phyloP scores from a whole-genome alignment of 2,888 invertebrate genomes.

The Iphiclides podalirius region DNA sequence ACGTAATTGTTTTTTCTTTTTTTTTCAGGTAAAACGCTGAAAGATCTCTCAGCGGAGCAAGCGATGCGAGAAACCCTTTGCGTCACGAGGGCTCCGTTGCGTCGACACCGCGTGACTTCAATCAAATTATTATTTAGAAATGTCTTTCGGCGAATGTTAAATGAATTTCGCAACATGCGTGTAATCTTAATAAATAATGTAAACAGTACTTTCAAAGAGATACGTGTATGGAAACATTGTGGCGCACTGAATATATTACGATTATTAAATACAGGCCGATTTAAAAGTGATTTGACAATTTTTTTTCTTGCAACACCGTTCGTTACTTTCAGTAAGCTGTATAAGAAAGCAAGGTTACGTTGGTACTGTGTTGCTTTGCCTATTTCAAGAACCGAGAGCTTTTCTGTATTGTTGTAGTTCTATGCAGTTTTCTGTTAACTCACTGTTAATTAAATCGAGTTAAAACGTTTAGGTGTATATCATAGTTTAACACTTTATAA shows the following conservation, averaged over 20 bases:
- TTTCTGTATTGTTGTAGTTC: background rate
- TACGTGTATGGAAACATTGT: background rate
- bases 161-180: background rate
- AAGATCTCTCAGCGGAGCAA: conserved; percentile 55
- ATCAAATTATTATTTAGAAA: conserved; percentile 31
- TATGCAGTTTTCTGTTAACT: background rate
- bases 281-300: conserved; percentile 1
- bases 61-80: conserved; percentile 42
- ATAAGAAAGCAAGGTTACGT: conserved; percentile 7
- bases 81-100: conserved; percentile 42
- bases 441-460: no score
- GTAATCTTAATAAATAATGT: background rate
- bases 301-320: conserved; percentile 8
- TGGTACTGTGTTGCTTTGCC: background rate
- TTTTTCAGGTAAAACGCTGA: conserved; percentile 77
- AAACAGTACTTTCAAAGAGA: background rate
- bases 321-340: conserved; percentile 1
- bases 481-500: no score
- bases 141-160: conserved; percentile 21
- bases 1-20: conserved; percentile 64
- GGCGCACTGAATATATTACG: background rate
- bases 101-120: conserved; percentile 34
- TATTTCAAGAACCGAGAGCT: background rate
- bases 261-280: conserved; percentile 8
- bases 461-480: no score